Percentiles rank a stretch among this genome's conserved stretches.
Evolutionary conservation across 2,797 vertebrate genomes (phyloP).

Genomic region (Carapus acus): DNA sequence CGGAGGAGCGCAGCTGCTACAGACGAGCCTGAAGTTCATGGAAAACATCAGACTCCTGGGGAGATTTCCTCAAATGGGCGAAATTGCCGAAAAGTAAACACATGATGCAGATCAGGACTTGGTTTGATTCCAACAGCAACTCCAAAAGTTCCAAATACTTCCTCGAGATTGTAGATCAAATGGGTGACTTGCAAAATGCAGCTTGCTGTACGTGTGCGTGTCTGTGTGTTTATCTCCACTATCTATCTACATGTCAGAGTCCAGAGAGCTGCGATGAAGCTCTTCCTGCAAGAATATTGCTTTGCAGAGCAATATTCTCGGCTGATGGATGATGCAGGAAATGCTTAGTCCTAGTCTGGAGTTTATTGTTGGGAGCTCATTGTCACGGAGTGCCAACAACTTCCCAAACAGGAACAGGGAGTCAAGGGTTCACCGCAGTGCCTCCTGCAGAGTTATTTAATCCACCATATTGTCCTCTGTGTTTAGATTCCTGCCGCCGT

Average conservation of each 20-base stretch:
- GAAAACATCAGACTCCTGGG: background rate
- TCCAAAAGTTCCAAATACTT: background rate
- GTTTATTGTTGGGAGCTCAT: constrained; percentile 35
- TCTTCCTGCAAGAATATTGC: background rate
- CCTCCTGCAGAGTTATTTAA: constrained; percentile 54
- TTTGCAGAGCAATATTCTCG: constrained; percentile 23
- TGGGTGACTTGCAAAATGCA: background rate
- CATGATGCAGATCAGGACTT: background rate
- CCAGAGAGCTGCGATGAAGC: constrained; percentile 1
- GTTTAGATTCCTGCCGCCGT: constrained; percentile 40
- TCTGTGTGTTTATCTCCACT: no score
- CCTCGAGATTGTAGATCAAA: background rate
- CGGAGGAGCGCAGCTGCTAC: background rate
- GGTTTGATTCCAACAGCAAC: no score
- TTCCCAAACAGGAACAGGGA: constrained; percentile 51
- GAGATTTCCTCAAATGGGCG: background rate
- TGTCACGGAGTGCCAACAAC: constrained; percentile 57
- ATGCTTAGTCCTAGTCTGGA: constrained; percentile 30
- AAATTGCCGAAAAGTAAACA: background rate
- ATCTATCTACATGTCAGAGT: constrained; percentile 4
- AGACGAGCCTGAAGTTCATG: background rate
- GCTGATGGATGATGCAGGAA: constrained; percentile 54
- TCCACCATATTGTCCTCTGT: constrained; percentile 48
- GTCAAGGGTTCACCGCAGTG: constrained; percentile 52
- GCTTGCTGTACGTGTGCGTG: no score